Base-by-base conservation (phyloP, 2,797 vertebrate genomes). In the Toxotes lorentzi region DNA sequence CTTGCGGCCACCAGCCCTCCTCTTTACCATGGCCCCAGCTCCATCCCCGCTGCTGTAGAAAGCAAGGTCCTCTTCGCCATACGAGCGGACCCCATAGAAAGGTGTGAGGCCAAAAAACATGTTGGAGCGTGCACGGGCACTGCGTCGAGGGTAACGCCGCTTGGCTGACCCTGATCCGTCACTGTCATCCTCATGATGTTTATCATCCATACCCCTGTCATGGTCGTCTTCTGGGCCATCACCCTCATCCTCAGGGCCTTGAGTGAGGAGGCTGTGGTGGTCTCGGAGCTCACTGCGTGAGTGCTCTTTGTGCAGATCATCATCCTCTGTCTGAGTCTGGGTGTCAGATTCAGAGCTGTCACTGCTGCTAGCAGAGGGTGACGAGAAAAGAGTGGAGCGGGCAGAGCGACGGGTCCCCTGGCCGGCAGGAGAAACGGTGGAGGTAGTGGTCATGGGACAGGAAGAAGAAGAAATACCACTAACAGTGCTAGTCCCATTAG, bases 91-190 rank as follows among this genome's bases (percentile, higher is more conserved):
- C 0, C 97, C 98, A 1, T 99, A 99, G 67, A 99, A 96, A 2
- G 98, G 98, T 0, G 98, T 99, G 68, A 99, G 91, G 16, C 98
- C 98, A 41, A 98, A 99, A 85, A 99, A 99, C 97, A 99, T 99
- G 86, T 99, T 99, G n/a, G 98, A 98, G n/a, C 98, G 96, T 0
- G 98, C 98, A 0, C 98, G 95, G 12, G 98, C 98, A 8, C 98
- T 99, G 70, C 98, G 97, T 2, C 98, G 96, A 1, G 98, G 98
- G 60, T 99, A 99, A 12, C 98, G 95, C 5, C 98, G 96, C 90
- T 99, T 99, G 76, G 97, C 98, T 0, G 98, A 97, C 34, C 97
- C 94, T 0, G 95, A 95, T 4, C 95, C 94, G 2, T 96, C 96
- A 0, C 95, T 95, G 89, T 96, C 95, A 1, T 99, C 98, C 69